These are phyloP conservation scores for Polyommatus iphigenia DNA, from an alignment of 2,888 invertebrate genomes.

Conservation along the genomic window DNA sequence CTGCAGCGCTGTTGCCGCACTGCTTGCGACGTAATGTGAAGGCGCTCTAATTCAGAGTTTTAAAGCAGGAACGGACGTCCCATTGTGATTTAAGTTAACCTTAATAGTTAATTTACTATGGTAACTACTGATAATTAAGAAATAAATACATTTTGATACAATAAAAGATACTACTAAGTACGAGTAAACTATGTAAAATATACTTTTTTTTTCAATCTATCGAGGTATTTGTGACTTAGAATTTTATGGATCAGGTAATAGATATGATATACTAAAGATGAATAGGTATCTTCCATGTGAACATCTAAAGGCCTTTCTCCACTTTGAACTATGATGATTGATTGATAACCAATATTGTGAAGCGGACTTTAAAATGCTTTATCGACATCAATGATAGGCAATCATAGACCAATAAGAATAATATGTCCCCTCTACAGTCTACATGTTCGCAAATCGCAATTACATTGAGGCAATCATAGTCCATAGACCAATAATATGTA, in stretches of 20 bases:
- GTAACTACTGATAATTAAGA: background rate
- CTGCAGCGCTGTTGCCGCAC: no score
- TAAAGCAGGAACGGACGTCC: background rate
- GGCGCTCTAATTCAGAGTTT: background rate
- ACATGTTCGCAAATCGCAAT: no score
- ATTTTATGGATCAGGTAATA: background rate
- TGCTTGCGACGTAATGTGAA: no score
- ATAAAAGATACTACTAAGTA: background rate
- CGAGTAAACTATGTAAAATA: background rate
- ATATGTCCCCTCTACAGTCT: no score
- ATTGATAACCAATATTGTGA: no score
- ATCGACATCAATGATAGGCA: no score
- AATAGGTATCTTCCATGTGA: background rate
- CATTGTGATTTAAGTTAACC: background rate
- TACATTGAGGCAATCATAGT: no score
- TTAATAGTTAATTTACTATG: background rate
- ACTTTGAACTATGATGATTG: background rate
- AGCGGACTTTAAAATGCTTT: no score
- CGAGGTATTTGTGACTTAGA: background rate
- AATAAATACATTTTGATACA: background rate
- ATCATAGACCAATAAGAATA: no score
- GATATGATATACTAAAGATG: background rate
- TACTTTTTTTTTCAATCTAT: background rate
- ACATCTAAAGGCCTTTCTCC: background rate
- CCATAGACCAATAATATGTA: no score